Percentiles rank a stretch among this genome's conserved stretches.
phyloP scores from a whole-genome alignment of 2,888 invertebrate species.

The Tachina lurida region DNA sequence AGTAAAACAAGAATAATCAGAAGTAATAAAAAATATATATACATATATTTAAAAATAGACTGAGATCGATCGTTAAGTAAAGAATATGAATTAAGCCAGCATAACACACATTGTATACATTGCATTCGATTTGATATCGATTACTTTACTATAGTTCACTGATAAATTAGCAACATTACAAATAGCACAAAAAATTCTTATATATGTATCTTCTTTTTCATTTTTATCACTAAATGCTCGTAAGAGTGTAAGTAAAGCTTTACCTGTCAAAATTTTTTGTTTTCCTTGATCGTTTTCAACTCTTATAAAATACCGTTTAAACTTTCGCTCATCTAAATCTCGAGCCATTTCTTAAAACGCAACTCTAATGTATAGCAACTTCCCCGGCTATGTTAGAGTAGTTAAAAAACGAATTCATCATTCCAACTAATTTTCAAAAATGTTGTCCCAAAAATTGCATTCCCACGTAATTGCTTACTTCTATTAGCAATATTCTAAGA shows the following conservation, averaged over 20 bases:
- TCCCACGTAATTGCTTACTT: slow-evolving; percentile 63
- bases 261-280: not conserved
- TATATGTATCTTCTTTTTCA: not conserved
- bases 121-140: not conserved
- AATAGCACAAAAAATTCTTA: not conserved
- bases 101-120: slow-evolving; percentile 27
- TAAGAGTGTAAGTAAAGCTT: not conserved
- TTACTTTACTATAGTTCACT: not conserved
- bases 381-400: slow-evolving; percentile 83
- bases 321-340: not conserved
- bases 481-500: slow-evolving; percentile 74
- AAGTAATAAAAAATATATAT: slow-evolving; percentile 70
- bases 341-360: not conserved
- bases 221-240: not conserved
- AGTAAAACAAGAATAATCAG: slow-evolving; percentile 75
- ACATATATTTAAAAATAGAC: slow-evolving; percentile 68
- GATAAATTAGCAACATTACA: not conserved
- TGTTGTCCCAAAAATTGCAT: not conserved
- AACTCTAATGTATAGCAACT: slow-evolving; percentile 82
- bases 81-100: slow-evolving; percentile 57
- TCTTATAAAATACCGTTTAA: too few species aligned
- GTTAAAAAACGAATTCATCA: slow-evolving; percentile 55
- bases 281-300: not conserved
- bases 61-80: slow-evolving; percentile 69
- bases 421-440: not conserved